A percentile compares a stretch with the other conserved stretches of the same genome.
Conservation (phyloP, 2,888 invertebrate genomes). For the Leptinotarsa tumamoca region DNA sequence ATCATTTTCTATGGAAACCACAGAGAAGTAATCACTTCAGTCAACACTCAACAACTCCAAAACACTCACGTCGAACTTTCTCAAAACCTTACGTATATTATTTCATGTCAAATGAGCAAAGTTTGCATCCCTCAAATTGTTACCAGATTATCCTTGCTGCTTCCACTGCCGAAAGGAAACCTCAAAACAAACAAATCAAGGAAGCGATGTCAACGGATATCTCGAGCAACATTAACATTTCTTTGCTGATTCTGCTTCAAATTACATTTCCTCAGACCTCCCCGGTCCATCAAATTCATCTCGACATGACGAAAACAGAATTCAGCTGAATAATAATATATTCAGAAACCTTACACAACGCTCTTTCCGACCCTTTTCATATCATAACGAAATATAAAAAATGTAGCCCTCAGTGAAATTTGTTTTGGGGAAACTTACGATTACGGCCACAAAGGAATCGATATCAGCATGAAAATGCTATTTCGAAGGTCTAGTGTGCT, state of each 20-base stretch:
- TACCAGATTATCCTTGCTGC: not conserved
- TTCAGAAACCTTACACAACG: conserved; percentile 4
- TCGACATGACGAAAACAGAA: conserved; percentile 4
- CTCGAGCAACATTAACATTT: not conserved
- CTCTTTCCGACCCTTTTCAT: conserved; percentile 3
- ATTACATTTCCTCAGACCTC: not conserved
- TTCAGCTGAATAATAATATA: conserved; percentile 15
- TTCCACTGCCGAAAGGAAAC: conserved; percentile 3
- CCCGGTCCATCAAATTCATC: not conserved
- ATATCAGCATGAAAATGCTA: conserved; percentile 22
- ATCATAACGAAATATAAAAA: conserved; percentile 16
- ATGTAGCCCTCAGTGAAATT: conserved; percentile 9
- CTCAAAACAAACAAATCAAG: conserved; percentile 5
- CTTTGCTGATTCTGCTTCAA: not conserved
- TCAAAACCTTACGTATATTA: no score
- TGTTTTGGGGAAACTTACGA: conserved; percentile 17
- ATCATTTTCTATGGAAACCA: no score
- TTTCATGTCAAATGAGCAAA: no score
- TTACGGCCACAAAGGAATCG: conserved; percentile 20
- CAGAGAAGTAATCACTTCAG: no score
- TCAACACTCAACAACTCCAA: no score
- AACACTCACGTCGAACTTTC: no score
- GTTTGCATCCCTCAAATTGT: no score
- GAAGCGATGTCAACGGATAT: not conserved
- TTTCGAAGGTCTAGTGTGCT: not conserved